Evolutionary conservation across 2,113 vertebrate species (phyloP), one percentile per base, ranked within the genome.

Genomic region (Narcine bancroftii): DNA sequence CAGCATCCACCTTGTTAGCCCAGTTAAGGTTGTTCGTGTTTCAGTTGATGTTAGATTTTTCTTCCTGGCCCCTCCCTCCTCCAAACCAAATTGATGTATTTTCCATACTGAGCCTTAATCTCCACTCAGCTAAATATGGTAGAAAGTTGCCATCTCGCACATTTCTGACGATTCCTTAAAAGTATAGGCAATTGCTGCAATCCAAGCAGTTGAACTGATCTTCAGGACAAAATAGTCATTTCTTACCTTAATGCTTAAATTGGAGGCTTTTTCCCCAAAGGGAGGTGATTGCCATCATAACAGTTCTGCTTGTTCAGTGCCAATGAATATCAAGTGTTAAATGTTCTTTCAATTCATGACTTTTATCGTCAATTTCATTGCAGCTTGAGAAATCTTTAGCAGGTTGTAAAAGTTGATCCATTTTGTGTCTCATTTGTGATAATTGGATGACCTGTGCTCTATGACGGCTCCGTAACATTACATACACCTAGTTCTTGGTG

Each of bases 341-440:
- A n/a, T 87, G 81, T 85, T 87, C 53, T 87, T 87, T 36, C 53
- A 36, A n/a, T 81, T 81, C 45, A 3, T 81, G 29, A 9, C 29
- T 81, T 50, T 81, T 53, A 29, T 53, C 4, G 47, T 83, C 26
- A 53, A 83, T 87, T 87, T 36, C 53, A 87, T 36, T n/a, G 36
- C 33, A 87, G 56, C 4, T 36, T 87, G 81, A 56, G n/a, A 87
- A 60, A 29, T 85, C 33, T 56, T 85, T 60, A 56, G 33, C 50
- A 85, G 81, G 53, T 85, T 85, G 3, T n/a, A 60, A 63, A 69
- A 87, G 53, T 87, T 60, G n/a, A 87, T 87, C 53, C 53, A 87
- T 63, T 19, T 60, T n/a, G 39, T n/a, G 19, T 15, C 36, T 19
- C 56, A 17, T 7, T 60, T 87, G 50, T 87, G n/a, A 60, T 63